Evolutionary conservation across 2,797 vertebrate species (phyloP), one percentile per base, ranked within the genome.

Genomic region (Lutjanus campechanus): DNA sequence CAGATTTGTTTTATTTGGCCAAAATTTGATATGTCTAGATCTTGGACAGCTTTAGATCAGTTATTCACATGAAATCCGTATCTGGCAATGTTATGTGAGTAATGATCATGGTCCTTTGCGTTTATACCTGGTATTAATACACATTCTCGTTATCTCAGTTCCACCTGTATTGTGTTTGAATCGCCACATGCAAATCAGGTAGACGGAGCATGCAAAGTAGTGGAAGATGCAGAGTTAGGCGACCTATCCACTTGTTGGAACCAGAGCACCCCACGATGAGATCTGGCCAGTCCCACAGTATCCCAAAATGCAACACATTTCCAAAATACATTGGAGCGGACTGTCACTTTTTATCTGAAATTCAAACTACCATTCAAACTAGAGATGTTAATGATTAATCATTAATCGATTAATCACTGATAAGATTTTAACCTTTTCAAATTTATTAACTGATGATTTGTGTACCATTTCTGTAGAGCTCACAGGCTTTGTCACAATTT

Each of bases 131-230:
- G 11, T 69, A 2, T 49, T 67, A 22, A 1, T 2, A 29, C 1
- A 0, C 1, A 0, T 73, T 29, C 8, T 46, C 7, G 2, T 64
- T 1, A 71, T 54, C 12, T 20, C 1, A 4, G 36, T 49, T 55
- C 12, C 20, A 62, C 10, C 11, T 58, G 22, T 54, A 25, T 12
- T 67, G 19, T 15, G 44, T 59, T 19, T 40, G 3, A 41, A 43
- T 44, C 7, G 44, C 29, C 4, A 16, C 7, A 29, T 16, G 8
- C 8, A 64, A 56, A 62, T 71, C 22, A n/a, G 15, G 9, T 12
- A 17, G 10, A 7, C 15, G 55, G 47, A 67, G 16, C 17, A 36
- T 16, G 22, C 1, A 0, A 44, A 46, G 17, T 59, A 60, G 55
- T 36, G 17, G 12, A 63, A 22, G 11, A 49, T 76, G 20, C 60